Conservation (phyloP, 2,888 invertebrate species). For the Fabriciana adippe region DNA sequence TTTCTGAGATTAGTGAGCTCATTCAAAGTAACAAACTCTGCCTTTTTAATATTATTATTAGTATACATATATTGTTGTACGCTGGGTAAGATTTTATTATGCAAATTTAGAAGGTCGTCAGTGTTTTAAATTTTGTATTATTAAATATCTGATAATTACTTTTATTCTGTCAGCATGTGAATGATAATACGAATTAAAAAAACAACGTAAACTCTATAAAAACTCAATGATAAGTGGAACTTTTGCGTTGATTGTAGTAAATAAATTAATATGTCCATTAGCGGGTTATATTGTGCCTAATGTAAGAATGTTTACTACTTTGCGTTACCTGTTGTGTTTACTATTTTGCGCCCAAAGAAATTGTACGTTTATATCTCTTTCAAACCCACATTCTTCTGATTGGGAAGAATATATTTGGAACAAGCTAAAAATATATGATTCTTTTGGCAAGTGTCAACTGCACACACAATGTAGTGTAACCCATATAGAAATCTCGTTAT, state of each 20-base stretch:
- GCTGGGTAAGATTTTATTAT: no score
- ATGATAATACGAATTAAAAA: background rate
- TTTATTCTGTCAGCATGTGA: no score
- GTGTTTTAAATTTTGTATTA: no score
- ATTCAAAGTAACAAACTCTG: no score
- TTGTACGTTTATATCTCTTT: background rate
- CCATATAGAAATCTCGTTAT: constrained; percentile 9
- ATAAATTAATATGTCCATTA: constrained; percentile 9
- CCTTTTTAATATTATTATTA: no score
- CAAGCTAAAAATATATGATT: background rate
- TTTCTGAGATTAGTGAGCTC: no score
- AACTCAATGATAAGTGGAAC: constrained; percentile 13
- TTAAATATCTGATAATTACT: no score
- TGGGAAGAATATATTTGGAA: background rate
- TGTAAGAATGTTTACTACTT: constrained; percentile 9
- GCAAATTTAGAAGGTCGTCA: no score
- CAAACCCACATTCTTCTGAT: background rate
- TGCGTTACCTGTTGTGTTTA: background rate
- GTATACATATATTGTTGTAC: no score
- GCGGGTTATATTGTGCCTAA: background rate
- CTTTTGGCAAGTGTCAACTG: constrained; percentile 1
- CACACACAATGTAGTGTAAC: background rate
- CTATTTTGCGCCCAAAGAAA: no score
- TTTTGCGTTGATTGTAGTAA: constrained; percentile 15
- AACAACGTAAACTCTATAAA: constrained; percentile 3